Percentiles rank a stretch among this genome's conserved stretches.
These are phyloP conservation scores for Balanococcus diminutus DNA, from an alignment of 2,888 invertebrate species.

Conservation along the genomic window DNA sequence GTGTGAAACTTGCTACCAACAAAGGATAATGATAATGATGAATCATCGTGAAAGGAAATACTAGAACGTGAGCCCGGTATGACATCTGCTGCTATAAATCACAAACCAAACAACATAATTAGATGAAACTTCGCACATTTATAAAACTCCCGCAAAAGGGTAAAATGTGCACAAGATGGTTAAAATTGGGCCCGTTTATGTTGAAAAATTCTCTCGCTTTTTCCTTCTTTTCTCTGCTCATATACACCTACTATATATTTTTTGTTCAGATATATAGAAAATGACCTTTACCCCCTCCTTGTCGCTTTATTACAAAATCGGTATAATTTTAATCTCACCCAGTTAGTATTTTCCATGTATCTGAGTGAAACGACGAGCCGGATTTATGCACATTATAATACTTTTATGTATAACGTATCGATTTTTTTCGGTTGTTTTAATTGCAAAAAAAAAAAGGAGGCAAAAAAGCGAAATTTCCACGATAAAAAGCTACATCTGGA, in stretches of 20 bases:
- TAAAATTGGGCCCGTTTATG: conserved; percentile 33
- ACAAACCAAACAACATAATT: conserved; percentile 43
- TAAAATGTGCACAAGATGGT: conserved; percentile 33
- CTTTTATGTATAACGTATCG: neutral
- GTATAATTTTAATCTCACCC: neutral
- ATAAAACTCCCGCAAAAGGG: conserved; percentile 36
- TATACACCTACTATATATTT: neutral
- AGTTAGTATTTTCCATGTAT: neutral
- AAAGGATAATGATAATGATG: conserved; percentile 50
- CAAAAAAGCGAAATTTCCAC: neutral
- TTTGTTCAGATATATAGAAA: neutral
- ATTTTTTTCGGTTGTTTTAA: neutral
- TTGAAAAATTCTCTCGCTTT: conserved; percentile 32
- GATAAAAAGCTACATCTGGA: neutral
- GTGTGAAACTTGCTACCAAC: neutral
- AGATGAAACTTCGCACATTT: conserved; percentile 42
- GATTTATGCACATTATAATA: too few relatives aligned
- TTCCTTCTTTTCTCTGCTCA: neutral
- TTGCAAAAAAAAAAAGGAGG: neutral
- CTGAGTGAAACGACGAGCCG: neutral
- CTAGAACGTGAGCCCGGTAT: conserved; percentile 33
- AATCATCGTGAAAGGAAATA: conserved; percentile 40
- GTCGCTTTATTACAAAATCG: neutral
- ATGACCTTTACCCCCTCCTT: neutral
- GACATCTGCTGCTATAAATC: conserved; percentile 51